phyloP scores from a whole-genome alignment of 1,140 invertebrate species.

The Calephelis virginiensis region DNA sequence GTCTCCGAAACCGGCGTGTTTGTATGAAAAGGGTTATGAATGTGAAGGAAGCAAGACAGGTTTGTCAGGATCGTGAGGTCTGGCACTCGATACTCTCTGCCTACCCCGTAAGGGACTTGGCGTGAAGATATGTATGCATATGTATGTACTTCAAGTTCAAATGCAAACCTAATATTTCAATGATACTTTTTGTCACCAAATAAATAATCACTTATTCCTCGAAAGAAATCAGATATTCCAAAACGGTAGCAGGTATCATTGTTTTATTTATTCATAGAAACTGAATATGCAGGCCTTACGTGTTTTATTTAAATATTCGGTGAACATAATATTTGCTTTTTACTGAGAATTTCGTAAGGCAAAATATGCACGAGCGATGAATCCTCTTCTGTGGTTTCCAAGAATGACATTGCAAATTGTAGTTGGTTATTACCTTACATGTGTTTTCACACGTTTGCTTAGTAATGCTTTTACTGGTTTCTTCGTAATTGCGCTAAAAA shows the following conservation, averaged over 20 bases:
- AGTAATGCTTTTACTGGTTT: neutral
- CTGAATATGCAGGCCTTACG: neutral
- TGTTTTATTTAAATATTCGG: constrained; percentile 38
- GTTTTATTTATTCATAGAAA: constrained; percentile 1
- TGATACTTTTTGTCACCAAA: neutral
- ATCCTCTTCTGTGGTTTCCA: neutral
- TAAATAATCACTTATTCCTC: neutral
- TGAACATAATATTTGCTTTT: constrained; percentile 35
- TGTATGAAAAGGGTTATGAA: no score
- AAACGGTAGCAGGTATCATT: constrained; percentile 3
- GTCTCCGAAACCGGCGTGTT: no score
- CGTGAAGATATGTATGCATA: no score
- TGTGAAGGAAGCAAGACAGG: no score
- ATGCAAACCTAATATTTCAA: neutral
- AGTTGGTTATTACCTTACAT: neutral
- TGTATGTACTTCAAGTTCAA: no score
- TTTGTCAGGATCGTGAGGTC: no score
- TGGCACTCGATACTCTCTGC: no score
- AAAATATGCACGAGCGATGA: neutral
- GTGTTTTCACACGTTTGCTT: neutral
- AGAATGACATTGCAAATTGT: neutral
- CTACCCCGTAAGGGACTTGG: no score
- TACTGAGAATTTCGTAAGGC: constrained; percentile 39
- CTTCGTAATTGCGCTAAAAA: no score
- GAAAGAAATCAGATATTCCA: neutral